Conservation (phyloP, 2,113 vertebrate genomes). For the Colistium nudipinnis region DNA sequence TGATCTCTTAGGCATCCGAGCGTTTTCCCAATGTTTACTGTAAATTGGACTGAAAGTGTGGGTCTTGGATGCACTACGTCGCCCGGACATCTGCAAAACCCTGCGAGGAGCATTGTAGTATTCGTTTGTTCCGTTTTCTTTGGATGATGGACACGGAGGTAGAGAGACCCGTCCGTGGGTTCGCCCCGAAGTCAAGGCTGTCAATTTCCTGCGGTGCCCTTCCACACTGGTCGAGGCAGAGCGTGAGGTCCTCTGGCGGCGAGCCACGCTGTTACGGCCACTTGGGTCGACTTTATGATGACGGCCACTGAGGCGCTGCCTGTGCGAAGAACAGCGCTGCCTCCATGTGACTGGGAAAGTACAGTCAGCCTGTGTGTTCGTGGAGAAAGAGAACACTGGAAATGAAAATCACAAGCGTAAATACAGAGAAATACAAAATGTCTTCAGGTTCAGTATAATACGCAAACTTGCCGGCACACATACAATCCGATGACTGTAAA, state of each 20-base stretch:
- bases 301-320: conserved; percentile 8
- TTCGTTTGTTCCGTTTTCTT: too few species aligned
- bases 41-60: neutral
- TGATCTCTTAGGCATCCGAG: conserved; percentile 5
- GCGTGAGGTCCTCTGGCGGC: conserved; percentile 48
- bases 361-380: conserved; percentile 14
- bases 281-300: conserved; percentile 48
- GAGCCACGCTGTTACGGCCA: conserved; percentile 34
- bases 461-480: too few species aligned
- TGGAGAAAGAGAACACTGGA: too few species aligned
- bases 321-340: conserved; percentile 59
- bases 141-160: too few species aligned
- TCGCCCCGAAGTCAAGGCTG: conserved; percentile 24
- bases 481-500: too few species aligned
- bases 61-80: conserved; percentile 12
- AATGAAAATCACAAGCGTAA: too few species aligned
- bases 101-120: conserved; percentile 23
- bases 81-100: conserved; percentile 16
- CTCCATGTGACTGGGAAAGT: conserved; percentile 57
- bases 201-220: conserved; percentile 43
- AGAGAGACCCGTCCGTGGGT: conserved; percentile 4
- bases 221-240: too few species aligned
- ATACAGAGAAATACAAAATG: neutral
- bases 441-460: too few species aligned
- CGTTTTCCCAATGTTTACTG: neutral